Evolutionary conservation across 2,888 invertebrate species (phyloP).

Genomic region (Apomyelois bistriatella): DNA sequence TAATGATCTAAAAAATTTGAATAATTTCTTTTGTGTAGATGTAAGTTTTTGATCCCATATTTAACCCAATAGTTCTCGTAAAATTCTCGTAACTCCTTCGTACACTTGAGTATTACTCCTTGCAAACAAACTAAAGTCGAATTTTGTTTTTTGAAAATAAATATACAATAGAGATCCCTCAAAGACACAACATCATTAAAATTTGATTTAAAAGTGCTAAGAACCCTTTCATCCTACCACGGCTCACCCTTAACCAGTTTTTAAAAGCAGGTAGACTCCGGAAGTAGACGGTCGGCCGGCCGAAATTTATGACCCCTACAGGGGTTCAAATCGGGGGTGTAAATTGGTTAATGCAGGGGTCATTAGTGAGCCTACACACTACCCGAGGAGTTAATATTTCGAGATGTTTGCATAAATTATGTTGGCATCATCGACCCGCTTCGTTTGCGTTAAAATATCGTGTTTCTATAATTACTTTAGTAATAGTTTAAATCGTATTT

Average conservation of each 20-base stretch:
- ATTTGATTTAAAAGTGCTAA: background rate
- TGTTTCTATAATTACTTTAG: too few relatives aligned
- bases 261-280: constrained; percentile 59
- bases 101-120: too few relatives aligned
- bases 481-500: too few relatives aligned
- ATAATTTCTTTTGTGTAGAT: too few relatives aligned
- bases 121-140: background rate
- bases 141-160: too few relatives aligned
- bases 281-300: constrained; percentile 70
- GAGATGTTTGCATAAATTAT: constrained; percentile 7
- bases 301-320: constrained; percentile 54
- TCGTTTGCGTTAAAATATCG: too few relatives aligned
- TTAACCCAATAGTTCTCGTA: too few relatives aligned
- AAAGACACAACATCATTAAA: background rate
- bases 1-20: too few relatives aligned
- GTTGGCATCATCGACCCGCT: background rate
- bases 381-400: constrained; percentile 8
- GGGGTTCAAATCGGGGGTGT: constrained; percentile 51
- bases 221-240: background rate
- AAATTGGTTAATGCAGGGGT: constrained; percentile 60
- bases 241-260: constrained; percentile 22
- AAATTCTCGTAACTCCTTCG: too few relatives aligned
- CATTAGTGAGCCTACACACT: constrained; percentile 24
- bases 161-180: too few relatives aligned
- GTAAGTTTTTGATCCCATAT: too few relatives aligned